These are phyloP conservation scores for Synanthedon tipuliformis DNA, from an alignment of 2,888 invertebrate species.

Conservation along the genomic window DNA sequence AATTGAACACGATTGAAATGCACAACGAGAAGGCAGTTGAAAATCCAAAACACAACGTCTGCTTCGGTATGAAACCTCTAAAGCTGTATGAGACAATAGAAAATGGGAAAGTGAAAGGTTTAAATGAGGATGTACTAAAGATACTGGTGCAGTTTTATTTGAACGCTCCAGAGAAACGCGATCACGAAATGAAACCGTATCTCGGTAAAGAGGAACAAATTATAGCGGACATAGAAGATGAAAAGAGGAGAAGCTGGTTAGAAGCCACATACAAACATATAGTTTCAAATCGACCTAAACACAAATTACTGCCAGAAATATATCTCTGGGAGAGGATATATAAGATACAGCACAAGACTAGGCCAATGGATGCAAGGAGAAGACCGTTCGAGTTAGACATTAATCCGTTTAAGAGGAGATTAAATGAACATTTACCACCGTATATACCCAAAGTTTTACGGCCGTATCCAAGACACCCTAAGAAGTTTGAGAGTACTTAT, in stretches of 20 bases:
- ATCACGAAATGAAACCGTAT: constrained; percentile 79
- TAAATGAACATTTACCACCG: constrained; percentile 74
- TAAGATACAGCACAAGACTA: constrained; percentile 76
- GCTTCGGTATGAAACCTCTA: constrained; percentile 80
- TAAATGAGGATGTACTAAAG: constrained; percentile 84
- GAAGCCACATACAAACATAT: constrained; percentile 77
- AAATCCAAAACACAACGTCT: constrained; percentile 81
- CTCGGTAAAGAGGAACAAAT: constrained; percentile 68
- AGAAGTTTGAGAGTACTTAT: constrained; percentile 75
- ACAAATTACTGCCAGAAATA: constrained; percentile 74
- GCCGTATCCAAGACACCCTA: constrained; percentile 71
- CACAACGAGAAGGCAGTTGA: constrained; percentile 72
- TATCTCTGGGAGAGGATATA: constrained; percentile 88
- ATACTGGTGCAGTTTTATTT: constrained; percentile 79
- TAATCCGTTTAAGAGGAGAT: constrained; percentile 72
- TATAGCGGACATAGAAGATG: constrained; percentile 77
- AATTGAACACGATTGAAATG: constrained; percentile 86
- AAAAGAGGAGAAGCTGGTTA: constrained; percentile 76
- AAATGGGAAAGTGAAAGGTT: constrained; percentile 77
- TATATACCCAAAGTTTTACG: constrained; percentile 79
- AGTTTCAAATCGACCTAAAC: constrained; percentile 75
- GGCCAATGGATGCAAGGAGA: constrained; percentile 75
- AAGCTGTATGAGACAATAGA: constrained; percentile 81
- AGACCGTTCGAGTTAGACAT: constrained; percentile 76
- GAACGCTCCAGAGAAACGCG: constrained; percentile 74